Conservation (phyloP, 2,113 vertebrate genomes). For the Tragelaphus scriptus region DNA sequence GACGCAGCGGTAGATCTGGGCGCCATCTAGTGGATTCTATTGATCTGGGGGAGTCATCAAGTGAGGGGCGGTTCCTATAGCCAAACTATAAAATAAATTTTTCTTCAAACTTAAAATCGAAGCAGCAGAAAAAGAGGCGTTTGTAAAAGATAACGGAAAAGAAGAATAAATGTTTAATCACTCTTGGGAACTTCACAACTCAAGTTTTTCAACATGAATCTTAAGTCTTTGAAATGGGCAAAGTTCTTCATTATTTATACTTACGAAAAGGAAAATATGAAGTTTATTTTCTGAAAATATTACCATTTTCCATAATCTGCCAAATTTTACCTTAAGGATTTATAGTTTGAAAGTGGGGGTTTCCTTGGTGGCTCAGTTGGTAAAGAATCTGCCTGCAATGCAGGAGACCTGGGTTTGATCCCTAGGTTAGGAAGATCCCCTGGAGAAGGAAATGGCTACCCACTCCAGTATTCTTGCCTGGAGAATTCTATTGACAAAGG, state of each 20-base stretch:
- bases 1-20: background rate
- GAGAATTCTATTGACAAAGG: background rate
- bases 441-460: background rate
- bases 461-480: background rate
- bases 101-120: background rate
- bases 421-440: background rate
- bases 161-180: background rate
- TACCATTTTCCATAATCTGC: background rate
- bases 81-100: background rate
- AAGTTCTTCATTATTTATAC: background rate
- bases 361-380: background rate
- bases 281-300: slow-evolving; percentile 27
- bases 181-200: background rate
- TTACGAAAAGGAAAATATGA: background rate
- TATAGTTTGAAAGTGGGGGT: background rate
- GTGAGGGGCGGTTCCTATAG: background rate
- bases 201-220: background rate
- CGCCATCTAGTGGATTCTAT: slow-evolving; percentile 72
- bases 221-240: background rate
- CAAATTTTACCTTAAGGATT: background rate
- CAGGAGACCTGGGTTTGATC: background rate
- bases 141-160: background rate
- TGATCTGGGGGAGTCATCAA: background rate
- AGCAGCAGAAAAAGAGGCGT: background rate
- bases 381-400: background rate